Conservation (phyloP, 2,888 invertebrate species). For the Cephus runcator region DNA sequence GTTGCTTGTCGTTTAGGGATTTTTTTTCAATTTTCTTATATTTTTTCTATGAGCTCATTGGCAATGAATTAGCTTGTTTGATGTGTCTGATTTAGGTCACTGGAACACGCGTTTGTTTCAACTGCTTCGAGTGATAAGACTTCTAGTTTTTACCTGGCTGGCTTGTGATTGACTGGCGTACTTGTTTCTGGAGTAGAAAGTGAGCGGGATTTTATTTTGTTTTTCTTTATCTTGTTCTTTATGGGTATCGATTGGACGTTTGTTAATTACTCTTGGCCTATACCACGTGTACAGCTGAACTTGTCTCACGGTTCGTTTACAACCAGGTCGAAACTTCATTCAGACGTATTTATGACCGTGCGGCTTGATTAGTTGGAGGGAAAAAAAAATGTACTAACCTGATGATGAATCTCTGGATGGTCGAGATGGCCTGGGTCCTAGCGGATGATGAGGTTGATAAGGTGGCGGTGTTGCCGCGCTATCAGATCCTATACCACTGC, state of each 20-base stretch:
- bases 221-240: conserved; percentile 8
- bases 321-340: neutral
- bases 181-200: conserved; percentile 51
- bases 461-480: conserved; percentile 82
- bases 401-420: conserved; percentile 62
- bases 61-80: neutral
- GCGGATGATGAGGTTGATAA: conserved; percentile 57
- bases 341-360: neutral
- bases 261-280: neutral
- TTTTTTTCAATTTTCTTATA: neutral
- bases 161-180: conserved; percentile 6
- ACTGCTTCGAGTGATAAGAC: neutral
- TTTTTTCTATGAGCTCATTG: neutral
- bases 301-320: neutral
- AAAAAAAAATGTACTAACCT: conserved; percentile 44
- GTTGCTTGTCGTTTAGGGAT: neutral
- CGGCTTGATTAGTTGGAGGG: neutral
- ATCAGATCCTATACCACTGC: conserved; percentile 90
- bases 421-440: conserved; percentile 59
- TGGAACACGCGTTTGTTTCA: neutral
- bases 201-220: conserved; percentile 36
- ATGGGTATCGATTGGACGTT: neutral
- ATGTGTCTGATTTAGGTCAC: neutral
- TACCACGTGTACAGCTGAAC: neutral
- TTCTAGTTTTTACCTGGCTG: neutral